Percentiles rank a stretch among this genome's conserved stretches.
These are phyloP conservation scores for Monodelphis domestica DNA, from an alignment of 2,797 vertebrate species.

Conservation along the genomic window DNA sequence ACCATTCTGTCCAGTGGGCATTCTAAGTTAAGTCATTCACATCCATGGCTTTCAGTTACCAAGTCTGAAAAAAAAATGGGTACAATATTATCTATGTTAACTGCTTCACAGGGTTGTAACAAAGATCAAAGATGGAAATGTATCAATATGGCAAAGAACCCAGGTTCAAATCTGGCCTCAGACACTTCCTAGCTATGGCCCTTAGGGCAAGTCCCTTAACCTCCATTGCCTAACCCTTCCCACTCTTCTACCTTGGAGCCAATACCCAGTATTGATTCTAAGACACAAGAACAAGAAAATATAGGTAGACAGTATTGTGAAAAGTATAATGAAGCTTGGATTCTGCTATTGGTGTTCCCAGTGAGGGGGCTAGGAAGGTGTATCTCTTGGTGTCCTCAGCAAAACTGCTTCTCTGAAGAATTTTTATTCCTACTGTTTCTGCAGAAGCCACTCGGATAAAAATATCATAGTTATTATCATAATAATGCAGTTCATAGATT, in stretches of 20 bases:
- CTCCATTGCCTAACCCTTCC: too few relatives aligned
- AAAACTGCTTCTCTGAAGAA: neutral
- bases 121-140: neutral
- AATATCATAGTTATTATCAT: neutral
- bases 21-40: neutral
- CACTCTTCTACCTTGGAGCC: too few relatives aligned
- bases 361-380: neutral
- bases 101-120: neutral
- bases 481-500: neutral
- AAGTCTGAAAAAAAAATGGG: neutral
- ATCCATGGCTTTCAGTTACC: neutral
- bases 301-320: neutral
- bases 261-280: too few relatives aligned
- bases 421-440: conserved; percentile 7
- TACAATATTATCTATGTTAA: neutral
- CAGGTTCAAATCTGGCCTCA: too few relatives aligned
- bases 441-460: conserved; percentile 28
- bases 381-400: neutral
- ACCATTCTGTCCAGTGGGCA: neutral
- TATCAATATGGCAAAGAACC: too few relatives aligned
- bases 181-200: too few relatives aligned
- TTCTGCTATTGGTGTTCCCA: neutral
- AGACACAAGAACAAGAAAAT: too few relatives aligned
- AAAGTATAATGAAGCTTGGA: neutral
- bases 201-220: too few relatives aligned